These are phyloP conservation scores for Oncorhynchus gorbuscha DNA, from an alignment of 2,113 vertebrate species.

Conservation along the genomic window DNA sequence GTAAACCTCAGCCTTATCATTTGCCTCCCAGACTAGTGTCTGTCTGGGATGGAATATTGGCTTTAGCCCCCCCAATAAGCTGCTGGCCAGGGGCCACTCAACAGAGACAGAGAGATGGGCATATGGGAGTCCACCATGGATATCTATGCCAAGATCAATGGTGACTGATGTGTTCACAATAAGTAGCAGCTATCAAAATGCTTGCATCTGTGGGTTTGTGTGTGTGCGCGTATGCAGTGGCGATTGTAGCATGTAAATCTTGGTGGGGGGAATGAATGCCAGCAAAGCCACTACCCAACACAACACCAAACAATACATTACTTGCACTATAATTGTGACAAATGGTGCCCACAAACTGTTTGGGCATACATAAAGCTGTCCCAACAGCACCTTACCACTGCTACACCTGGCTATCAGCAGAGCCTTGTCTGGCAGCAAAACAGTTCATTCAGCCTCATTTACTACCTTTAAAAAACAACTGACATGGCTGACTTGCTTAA, in stretches of 20 bases:
- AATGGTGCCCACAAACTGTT: too few species aligned
- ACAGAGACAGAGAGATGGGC: conserved; percentile 6
- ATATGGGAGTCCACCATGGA: conserved; percentile 20
- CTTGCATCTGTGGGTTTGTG: conserved; percentile 22
- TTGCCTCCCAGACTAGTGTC: conserved; percentile 73
- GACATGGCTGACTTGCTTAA: too few species aligned
- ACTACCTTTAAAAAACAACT: too few species aligned
- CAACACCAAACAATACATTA: too few species aligned
- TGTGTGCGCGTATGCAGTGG: conserved; percentile 18
- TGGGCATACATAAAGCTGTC: too few species aligned
- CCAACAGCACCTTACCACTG: too few species aligned
- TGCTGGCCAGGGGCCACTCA: conserved; percentile 63
- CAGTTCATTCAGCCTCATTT: too few species aligned
- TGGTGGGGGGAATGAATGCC: too few species aligned
- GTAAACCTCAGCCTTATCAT: conserved; percentile 72
- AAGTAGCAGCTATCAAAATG: conserved; percentile 54
- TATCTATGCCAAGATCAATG: conserved; percentile 61
- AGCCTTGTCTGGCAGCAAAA: too few species aligned
- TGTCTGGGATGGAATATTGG: conserved; percentile 65
- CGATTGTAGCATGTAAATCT: conserved; percentile 1
- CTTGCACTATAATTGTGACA: too few species aligned
- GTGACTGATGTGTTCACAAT: conserved; percentile 42
- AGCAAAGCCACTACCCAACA: too few species aligned
- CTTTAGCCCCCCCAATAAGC: conserved; percentile 61
- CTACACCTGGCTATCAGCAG: too few species aligned